phyloP scores from a whole-genome alignment of 1,140 invertebrate species.

The Cydia pomonella region DNA sequence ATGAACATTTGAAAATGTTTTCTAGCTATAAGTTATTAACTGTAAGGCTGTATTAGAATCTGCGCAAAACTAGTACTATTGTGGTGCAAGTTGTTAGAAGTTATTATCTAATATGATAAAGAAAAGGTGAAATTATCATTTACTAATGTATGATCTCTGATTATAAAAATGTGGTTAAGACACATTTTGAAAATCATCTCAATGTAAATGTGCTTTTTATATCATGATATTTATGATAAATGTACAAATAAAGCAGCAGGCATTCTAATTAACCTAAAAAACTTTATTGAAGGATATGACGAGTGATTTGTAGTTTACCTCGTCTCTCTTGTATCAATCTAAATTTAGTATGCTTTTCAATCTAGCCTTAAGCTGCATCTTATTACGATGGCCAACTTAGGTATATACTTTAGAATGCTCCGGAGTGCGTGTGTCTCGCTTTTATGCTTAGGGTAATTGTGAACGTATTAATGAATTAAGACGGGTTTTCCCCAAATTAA shows the following conservation, averaged over 20 bases:
- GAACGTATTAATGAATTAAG: slow-evolving; percentile 6
- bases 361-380: slow-evolving; percentile 10
- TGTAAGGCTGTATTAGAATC: slow-evolving; percentile 47
- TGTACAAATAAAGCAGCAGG: not conserved
- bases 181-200: not conserved
- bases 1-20: slow-evolving; percentile 32
- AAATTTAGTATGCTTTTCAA: slow-evolving; percentile 16
- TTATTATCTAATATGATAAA: not conserved
- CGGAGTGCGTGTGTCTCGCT: slow-evolving; percentile 11
- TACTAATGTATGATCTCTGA: slow-evolving; percentile 20
- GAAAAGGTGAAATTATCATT: slow-evolving; percentile 14
- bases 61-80: slow-evolving; percentile 4
- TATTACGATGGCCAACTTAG: not conserved
- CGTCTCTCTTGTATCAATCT: not conserved
- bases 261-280: not conserved
- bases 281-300: not conserved
- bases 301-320: not conserved
- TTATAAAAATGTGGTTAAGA: not conserved
- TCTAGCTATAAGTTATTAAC: slow-evolving; percentile 51
- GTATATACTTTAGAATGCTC: not conserved
- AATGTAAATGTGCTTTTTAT: not conserved
- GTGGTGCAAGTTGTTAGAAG: slow-evolving; percentile 1
- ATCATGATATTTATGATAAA: not conserved
- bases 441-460: slow-evolving; percentile 20
- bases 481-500: not conserved